Conservation (phyloP, 2,113 vertebrate species). For the Rhinoptilus africanus region DNA sequence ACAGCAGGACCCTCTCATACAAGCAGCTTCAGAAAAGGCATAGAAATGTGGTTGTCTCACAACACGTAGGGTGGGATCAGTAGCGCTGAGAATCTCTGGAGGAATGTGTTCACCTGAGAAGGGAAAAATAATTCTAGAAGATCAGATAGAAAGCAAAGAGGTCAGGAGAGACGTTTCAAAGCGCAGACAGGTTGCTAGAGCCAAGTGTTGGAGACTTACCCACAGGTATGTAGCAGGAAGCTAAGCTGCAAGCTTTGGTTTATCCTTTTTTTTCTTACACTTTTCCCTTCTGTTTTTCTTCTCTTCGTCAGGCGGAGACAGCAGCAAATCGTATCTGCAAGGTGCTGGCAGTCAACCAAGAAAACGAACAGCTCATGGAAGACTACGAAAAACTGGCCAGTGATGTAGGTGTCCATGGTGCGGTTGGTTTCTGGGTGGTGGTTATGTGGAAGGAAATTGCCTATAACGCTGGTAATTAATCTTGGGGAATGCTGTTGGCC, state of each 20-base stretch:
- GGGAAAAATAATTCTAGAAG: background rate
- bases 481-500: background rate
- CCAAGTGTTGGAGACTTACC: background rate
- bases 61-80: background rate
- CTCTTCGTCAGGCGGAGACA: conserved; percentile 88
- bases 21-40: background rate
- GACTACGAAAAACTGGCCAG: conserved; percentile 98
- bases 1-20: background rate
- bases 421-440: conserved; percentile 10
- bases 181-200: background rate
- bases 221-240: background rate
- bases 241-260: background rate
- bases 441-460: background rate
- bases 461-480: background rate
- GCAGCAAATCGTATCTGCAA: conserved; percentile 99
- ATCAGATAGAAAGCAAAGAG: background rate
- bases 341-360: conserved; percentile 98
- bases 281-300: conserved; percentile 20
- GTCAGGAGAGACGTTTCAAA: background rate
- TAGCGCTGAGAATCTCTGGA: background rate
- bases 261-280: background rate
- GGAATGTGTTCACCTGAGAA: background rate
- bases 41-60: background rate
- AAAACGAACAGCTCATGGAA: conserved; percentile 99
- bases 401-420: conserved; percentile 85